Evolutionary conservation across 64 coral and sea anemone genomes (phyloP).

Genomic region (Trachythela sp.): DNA sequence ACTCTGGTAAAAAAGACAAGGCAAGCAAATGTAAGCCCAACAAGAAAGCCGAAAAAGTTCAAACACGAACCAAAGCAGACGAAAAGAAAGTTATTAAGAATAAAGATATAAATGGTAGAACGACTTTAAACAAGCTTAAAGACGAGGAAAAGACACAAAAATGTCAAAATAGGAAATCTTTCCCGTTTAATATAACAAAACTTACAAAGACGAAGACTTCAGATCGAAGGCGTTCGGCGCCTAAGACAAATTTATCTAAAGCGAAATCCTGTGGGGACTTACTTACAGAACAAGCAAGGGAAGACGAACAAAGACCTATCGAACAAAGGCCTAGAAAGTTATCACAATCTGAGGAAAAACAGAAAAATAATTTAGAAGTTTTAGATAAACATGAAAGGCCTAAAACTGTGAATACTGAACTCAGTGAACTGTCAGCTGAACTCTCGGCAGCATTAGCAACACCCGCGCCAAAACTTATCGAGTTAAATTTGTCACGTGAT

Average conservation of each 20-base stretch:
- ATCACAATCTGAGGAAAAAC: not conserved
- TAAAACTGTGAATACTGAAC: not conserved
- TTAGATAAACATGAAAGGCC: not conserved
- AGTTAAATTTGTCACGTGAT: constrained; percentile 7
- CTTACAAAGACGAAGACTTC: not conserved
- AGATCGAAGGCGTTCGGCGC: not conserved
- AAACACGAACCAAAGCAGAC: not conserved
- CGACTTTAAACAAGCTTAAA: not conserved
- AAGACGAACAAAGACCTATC: not conserved
- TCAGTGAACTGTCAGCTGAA: not conserved
- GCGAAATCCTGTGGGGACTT: not conserved
- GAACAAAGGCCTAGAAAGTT: not conserved
- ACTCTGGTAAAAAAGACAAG: not conserved
- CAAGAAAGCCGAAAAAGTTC: not conserved
- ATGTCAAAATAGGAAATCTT: not conserved
- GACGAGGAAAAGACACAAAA: not conserved
- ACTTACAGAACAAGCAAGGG: not conserved
- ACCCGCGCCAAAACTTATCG: not conserved
- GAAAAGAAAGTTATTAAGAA: not conserved
- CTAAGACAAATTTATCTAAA: not conserved
- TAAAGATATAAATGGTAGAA: not conserved
- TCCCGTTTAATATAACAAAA: not conserved
- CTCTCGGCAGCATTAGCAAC: not conserved
- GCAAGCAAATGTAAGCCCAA: not conserved
- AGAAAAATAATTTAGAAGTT: not conserved